phyloP scores from a whole-genome alignment of 2,113 vertebrate genomes.

The Nanorana parkeri region DNA sequence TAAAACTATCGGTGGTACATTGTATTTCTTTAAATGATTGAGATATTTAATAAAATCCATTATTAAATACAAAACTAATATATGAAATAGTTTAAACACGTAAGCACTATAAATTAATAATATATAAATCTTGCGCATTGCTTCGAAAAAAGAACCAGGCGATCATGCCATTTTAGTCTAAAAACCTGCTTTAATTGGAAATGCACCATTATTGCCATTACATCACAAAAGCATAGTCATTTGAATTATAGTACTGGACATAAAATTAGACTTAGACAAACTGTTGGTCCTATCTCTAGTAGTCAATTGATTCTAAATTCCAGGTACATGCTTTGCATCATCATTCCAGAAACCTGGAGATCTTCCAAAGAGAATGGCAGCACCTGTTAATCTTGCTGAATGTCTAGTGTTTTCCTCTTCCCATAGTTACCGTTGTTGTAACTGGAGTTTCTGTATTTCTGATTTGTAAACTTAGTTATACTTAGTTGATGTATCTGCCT shows the following conservation, averaged over 20 bases:
- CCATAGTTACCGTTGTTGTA: neutral
- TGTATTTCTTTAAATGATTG: too few relatives aligned
- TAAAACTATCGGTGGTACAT: too few relatives aligned
- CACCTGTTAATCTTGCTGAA: constrained; percentile 24
- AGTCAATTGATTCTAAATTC: constrained; percentile 9
- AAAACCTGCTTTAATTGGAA: neutral
- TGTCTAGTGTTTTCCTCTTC: neutral
- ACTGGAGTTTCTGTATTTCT: neutral
- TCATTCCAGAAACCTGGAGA: neutral
- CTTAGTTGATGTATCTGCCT: neutral
- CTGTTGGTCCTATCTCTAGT: neutral
- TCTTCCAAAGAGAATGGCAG: constrained; percentile 19
- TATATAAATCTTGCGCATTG: too few relatives aligned
- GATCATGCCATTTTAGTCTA: too few relatives aligned
- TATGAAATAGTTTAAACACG: too few relatives aligned
- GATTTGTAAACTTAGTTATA: neutral
- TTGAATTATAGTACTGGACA: neutral
- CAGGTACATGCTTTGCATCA: constrained; percentile 8
- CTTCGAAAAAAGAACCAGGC: too few relatives aligned
- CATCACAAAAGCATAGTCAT: neutral
- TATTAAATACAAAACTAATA: too few relatives aligned
- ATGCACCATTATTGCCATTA: neutral
- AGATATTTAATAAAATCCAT: too few relatives aligned
- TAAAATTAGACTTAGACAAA: neutral
- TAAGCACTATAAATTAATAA: too few relatives aligned